Base-by-base conservation (phyloP, 2,797 vertebrate genomes). In the Vespertilio murinus region DNA sequence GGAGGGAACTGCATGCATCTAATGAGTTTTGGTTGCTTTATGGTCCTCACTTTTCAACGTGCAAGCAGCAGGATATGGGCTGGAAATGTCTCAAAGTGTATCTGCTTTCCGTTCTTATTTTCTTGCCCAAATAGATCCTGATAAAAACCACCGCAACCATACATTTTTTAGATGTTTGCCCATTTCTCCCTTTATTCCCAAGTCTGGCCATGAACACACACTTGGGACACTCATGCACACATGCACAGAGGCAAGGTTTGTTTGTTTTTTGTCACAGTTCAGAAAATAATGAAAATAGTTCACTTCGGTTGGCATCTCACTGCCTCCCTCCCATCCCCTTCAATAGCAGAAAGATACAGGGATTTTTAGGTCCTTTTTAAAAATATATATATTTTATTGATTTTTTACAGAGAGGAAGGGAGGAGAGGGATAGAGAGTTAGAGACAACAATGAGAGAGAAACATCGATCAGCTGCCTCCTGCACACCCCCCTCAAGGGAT, bases 11-110 rank as follows among this genome's bases (percentile, higher is more conserved):
- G 0, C 2, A 42, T 77, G 12, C 65, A 73, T 33, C 10, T 17
- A 54, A 61, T 3, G 0, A 45, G 10, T 80, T 38, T 91, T 61
- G 95, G 81, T 92, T 97, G 22, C 92, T 94, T 94, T 90, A 17
- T 54, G 42, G 17, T 83, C 83, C 35, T 85, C 67, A 88, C 2
- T 93, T 89, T 95, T 71, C 70, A 91, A 18, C 7, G 4, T 64
- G 52, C 91, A 74, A 90, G 8, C 65, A 84, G 18, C 49, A 90
- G 65, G 38, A 33, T 42, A 47, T 42, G 10, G 23, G 23, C n/a
- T 85, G 52, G 85, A 74, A 91, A 45, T 52, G 6, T 86, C 75
- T 94, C 33, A 74, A 28, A 22, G 9, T 47, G 5, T 87, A 22
- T 74, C 30, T 70, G 25, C 28, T 35, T 75, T 52, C 42, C 42